Evolutionary conservation across 1,140 invertebrate genomes (phyloP).

Genomic region (Saccostrea echinata): DNA sequence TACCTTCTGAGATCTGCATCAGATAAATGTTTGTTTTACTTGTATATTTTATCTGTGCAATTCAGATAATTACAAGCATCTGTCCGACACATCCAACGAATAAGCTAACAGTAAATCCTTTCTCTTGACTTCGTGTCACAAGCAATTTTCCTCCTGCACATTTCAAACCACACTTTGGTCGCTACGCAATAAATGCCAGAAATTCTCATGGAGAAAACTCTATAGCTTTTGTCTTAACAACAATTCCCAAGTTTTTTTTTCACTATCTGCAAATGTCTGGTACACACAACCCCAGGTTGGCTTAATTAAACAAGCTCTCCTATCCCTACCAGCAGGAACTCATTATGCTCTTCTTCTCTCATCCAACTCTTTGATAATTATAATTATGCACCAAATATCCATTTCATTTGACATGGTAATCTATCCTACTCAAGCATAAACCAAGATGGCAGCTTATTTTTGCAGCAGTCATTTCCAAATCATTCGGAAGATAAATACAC

Average conservation of each 20-base stretch:
- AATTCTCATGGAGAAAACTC: slow-evolving; percentile 16
- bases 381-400: slow-evolving; percentile 37
- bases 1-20: slow-evolving; percentile 26
- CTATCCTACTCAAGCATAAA: slow-evolving; percentile 34
- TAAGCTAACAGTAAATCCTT: slow-evolving; percentile 7
- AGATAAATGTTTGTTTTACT: slow-evolving; percentile 38
- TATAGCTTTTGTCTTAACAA: background rate
- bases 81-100: slow-evolving; percentile 36
- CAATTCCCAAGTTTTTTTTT: background rate
- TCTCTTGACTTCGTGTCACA: background rate
- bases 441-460: slow-evolving; percentile 38
- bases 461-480: slow-evolving; percentile 36
- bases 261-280: slow-evolving; percentile 27
- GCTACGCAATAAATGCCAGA: slow-evolving; percentile 31
- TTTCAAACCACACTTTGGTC: slow-evolving; percentile 34
- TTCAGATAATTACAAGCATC: slow-evolving; percentile 45
- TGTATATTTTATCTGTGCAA: slow-evolving; percentile 39
- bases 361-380: slow-evolving; percentile 37
- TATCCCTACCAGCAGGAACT: slow-evolving; percentile 20
- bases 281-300: slow-evolving; percentile 31
- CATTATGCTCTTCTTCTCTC: slow-evolving; percentile 21
- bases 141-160: slow-evolving; percentile 9
- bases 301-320: slow-evolving; percentile 29
- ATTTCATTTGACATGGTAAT: slow-evolving; percentile 35
- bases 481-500: slow-evolving; percentile 32